Percentiles rank a stretch among this genome's conserved stretches.
Conservation (phyloP, 92 coral and sea anemone genomes). For the Phenganax subtilis region DNA sequence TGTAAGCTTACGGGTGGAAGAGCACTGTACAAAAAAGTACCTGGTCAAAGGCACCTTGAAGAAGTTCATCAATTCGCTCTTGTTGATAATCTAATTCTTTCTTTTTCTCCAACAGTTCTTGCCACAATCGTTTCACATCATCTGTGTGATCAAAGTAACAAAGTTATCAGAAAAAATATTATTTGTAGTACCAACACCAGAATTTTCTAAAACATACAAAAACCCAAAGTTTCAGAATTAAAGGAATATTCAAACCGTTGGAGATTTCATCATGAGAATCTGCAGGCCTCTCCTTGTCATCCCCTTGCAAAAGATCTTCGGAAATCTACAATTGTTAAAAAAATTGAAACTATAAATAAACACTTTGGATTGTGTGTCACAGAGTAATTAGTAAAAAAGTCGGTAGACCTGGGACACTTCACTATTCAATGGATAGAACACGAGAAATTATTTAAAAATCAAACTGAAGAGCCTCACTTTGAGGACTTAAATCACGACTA, state of each 20-base stretch:
- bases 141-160: background rate
- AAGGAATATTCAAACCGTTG: too few relatives aligned
- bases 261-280: background rate
- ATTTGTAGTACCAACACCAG: background rate
- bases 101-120: conserved; percentile 17
- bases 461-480: too few relatives aligned
- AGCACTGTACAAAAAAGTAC: background rate
- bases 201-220: background rate
- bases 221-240: too few relatives aligned
- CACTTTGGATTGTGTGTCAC: background rate
- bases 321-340: background rate
- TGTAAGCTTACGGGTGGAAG: background rate
- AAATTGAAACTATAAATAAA: background rate
- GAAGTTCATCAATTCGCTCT: conserved; percentile 24
- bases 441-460: too few relatives aligned
- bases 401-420: too few relatives aligned
- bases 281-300: background rate
- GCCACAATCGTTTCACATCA: conserved; percentile 25
- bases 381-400: background rate
- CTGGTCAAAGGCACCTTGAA: conserved; percentile 40
- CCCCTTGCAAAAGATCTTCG: conserved; percentile 17
- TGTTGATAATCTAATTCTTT: conserved; percentile 30
- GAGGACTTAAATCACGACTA: too few relatives aligned
- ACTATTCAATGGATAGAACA: too few relatives aligned
- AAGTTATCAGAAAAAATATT: background rate